phyloP scores from a whole-genome alignment of 2,113 vertebrate genomes.

The Gymnorhina tibicen region DNA sequence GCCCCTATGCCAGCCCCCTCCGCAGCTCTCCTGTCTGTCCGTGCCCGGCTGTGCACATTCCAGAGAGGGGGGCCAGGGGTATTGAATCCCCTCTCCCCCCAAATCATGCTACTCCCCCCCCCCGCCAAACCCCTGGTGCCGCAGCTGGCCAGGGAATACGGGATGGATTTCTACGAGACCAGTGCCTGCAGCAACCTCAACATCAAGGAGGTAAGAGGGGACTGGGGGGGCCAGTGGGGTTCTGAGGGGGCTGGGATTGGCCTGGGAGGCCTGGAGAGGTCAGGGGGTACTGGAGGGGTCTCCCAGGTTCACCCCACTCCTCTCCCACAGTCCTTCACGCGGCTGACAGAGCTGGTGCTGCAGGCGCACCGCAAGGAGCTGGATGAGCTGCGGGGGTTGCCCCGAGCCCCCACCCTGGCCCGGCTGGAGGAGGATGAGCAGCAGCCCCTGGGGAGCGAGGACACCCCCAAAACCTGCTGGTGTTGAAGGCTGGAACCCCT shows the following conservation, averaged over 20 bases:
- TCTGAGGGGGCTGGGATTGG: neutral
- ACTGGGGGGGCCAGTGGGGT: neutral
- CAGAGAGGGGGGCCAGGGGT: neutral
- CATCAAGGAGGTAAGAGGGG: slow-evolving; percentile 86
- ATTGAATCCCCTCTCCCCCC: neutral
- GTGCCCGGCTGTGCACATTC: neutral
- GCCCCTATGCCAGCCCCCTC: neutral
- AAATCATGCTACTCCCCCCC: neutral
- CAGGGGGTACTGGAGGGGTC: neutral
- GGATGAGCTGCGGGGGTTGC: slow-evolving; percentile 79
- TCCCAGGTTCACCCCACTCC: neutral
- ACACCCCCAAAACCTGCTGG: slow-evolving; percentile 87
- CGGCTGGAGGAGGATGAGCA: slow-evolving; percentile 87
- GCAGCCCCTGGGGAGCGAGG: slow-evolving; percentile 70
- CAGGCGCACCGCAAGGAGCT: slow-evolving; percentile 92
- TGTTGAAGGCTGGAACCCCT: slow-evolving; percentile 75
- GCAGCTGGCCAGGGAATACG: slow-evolving; percentile 92
- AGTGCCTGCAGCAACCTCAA: slow-evolving; percentile 98
- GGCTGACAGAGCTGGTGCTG: slow-evolving; percentile 92
- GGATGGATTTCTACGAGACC: slow-evolving; percentile 98
- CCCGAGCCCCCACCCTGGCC: slow-evolving; percentile 76
- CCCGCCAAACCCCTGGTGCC: slow-evolving; percentile 7
- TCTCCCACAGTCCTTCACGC: slow-evolving; percentile 84
- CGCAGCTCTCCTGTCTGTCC: rapidly evolving
- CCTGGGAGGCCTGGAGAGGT: too few species aligned